Percentiles rank a stretch among this genome's conserved stretches.
These are phyloP conservation scores for Megalopta genalis DNA, from an alignment of 1,140 invertebrate species.

Conservation along the genomic window DNA sequence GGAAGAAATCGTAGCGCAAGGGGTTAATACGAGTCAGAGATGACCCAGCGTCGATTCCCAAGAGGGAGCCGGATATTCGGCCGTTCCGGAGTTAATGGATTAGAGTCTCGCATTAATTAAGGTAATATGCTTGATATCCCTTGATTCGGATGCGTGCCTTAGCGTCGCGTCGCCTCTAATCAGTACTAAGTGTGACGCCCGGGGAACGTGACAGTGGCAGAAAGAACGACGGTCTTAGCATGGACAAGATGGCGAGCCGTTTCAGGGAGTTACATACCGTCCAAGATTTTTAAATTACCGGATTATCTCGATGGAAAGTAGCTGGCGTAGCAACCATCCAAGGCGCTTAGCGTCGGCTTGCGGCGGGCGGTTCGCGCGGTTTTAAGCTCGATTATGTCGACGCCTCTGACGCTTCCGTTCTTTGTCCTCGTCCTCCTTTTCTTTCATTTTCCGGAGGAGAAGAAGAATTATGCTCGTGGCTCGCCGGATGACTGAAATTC, in stretches of 20 bases:
- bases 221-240: slow-evolving; percentile 29
- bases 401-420: slow-evolving; percentile 27
- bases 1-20: no score
- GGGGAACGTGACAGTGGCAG: slow-evolving; percentile 15
- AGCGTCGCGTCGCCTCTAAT: not conserved
- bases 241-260: slow-evolving; percentile 30
- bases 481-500: slow-evolving; percentile 26
- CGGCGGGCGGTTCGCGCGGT: slow-evolving; percentile 61
- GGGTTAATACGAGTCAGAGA: no score
- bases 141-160: not conserved
- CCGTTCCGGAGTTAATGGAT: no score
- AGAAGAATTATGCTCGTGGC: slow-evolving; percentile 15
- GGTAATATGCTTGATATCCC: not conserved
- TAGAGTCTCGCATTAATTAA: no score
- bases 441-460: slow-evolving; percentile 7
- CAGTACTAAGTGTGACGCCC: not conserved
- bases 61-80: no score
- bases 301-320: slow-evolving; percentile 71
- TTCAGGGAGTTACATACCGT: slow-evolving; percentile 61
- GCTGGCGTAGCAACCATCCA: slow-evolving; percentile 67
- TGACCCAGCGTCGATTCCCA: no score
- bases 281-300: slow-evolving; percentile 73
- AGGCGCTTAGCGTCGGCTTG: slow-evolving; percentile 68
- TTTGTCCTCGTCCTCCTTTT: not conserved
- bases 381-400: slow-evolving; percentile 69